These are phyloP conservation scores for Taeniopygia guttata DNA, from an alignment of 2,797 vertebrate species.

Conservation along the genomic window DNA sequence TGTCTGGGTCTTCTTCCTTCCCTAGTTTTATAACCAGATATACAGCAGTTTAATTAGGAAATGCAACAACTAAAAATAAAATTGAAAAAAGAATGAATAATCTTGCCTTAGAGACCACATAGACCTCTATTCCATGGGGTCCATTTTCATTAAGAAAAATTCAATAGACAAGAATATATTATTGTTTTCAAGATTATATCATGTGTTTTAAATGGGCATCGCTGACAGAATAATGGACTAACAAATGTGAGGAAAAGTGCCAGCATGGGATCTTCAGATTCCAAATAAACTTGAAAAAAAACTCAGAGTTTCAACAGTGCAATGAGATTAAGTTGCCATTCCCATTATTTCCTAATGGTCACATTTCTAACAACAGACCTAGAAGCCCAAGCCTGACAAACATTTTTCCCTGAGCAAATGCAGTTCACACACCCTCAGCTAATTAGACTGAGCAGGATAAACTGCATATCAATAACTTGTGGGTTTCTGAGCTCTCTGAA, in stretches of 20 bases:
- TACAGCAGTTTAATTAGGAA: neutral
- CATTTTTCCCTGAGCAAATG: neutral
- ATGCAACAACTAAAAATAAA: neutral
- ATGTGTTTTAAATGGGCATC: neutral
- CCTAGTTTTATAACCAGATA: neutral
- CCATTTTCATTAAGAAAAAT: neutral
- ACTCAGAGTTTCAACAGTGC: neutral
- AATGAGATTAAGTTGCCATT: neutral
- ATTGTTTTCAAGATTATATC: neutral
- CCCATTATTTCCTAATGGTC: neutral
- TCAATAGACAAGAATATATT: neutral
- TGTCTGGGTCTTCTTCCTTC: neutral
- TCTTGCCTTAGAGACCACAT: neutral
- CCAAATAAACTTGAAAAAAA: neutral
- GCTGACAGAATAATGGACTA: neutral
- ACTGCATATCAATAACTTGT: neutral
- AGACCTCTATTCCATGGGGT: neutral
- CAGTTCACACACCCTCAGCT: conserved; percentile 4
- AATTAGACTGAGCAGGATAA: neutral
- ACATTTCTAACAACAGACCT: neutral
- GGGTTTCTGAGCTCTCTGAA: neutral
- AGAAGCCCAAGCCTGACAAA: neutral
- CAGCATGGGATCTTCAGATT: neutral
- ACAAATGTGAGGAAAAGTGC: neutral
- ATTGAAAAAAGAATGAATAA: neutral